A percentile compares a stretch with the other conserved stretches of the same genome.
phyloP scores from a whole-genome alignment of 2,888 invertebrate species.

The Andrena dorsata region DNA sequence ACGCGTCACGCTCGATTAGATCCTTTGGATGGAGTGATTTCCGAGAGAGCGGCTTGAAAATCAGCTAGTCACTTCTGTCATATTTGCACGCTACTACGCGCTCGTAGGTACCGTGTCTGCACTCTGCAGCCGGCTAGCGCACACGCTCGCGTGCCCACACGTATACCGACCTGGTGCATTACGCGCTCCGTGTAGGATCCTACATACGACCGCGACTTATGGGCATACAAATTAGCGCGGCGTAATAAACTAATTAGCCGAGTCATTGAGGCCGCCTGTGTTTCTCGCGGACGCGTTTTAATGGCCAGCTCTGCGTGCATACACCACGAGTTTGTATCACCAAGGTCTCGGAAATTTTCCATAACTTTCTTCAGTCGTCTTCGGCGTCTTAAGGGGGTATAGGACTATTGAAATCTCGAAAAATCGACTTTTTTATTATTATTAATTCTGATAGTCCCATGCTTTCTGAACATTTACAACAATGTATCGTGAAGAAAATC shows the following conservation, averaged over 20 bases:
- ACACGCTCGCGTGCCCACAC: neutral
- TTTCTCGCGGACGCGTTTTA: constrained; percentile 56
- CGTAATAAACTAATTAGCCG: constrained; percentile 82
- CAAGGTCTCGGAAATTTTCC: constrained; percentile 44
- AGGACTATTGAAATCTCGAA: too few relatives aligned
- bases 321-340: constrained; percentile 6
- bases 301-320: constrained; percentile 17
- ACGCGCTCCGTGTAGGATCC: constrained; percentile 17
- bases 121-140: neutral
- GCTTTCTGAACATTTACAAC: too few relatives aligned
- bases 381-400: too few relatives aligned
- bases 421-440: too few relatives aligned
- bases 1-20: constrained; percentile 71
- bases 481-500: too few relatives aligned
- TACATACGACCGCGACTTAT: constrained; percentile 72
- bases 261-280: constrained; percentile 74
- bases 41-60: constrained; percentile 50
- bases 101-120: neutral
- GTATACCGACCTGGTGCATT: neutral
- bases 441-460: too few relatives aligned
- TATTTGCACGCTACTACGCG: constrained; percentile 51
- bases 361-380: constrained; percentile 7
- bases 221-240: constrained; percentile 78
- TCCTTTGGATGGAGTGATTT: constrained; percentile 53
- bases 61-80: constrained; percentile 58